Base-by-base conservation (phyloP, 2,797 vertebrate species). In the Danio aesculapii region DNA sequence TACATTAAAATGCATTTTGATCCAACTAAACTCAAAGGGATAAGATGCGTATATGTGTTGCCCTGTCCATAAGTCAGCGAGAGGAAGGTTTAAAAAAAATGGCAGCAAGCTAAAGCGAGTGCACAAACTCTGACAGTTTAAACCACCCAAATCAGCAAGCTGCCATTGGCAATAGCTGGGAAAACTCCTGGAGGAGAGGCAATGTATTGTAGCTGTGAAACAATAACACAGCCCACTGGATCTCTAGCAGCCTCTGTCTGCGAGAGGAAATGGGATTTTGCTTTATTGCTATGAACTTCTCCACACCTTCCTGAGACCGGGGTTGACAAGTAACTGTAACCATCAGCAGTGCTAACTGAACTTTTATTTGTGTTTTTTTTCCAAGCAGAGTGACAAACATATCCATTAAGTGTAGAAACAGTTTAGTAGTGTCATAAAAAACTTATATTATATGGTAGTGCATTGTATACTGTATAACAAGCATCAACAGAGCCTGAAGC, bases 251-350 rank as follows among this genome's bases (percentile, higher is more conserved):
- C 58, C 66, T 53, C 88, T 87, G 91, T 91, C 90, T 88, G 78
- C 82, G 55, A 87, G 77, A 77, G 84, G 84, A 89, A 89, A 92
- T 91, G 90, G 88, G 91, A 92, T 91, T 90, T 89, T 89, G 85
- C 85, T 92, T 93, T 93, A 93, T 91, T 91, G 90, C 90, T 90
- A 87, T 89, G 89, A 92, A 90, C 85, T 87, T 86, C 88, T 83
- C 81, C 83, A 78, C 75, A 88, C 86, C 90, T 88, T 80, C 80
- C 84, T 73, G 84, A 30, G 30, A 30, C 30, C 30, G 30, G 1
- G 1, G 30, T 30, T 30, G 30, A 30, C 1, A 30, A 30, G 30
- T 30, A 30, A 30, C 30, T 30, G 30, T 30, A 30, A 30, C 30
- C 30, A 30, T 30, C 30, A 30, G 30, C 30, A 30, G 30, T 30